Percentiles rank a stretch among this genome's conserved stretches.
These are phyloP conservation scores for Netelia virgata DNA, from an alignment of 2,888 invertebrate genomes.

Conservation along the genomic window DNA sequence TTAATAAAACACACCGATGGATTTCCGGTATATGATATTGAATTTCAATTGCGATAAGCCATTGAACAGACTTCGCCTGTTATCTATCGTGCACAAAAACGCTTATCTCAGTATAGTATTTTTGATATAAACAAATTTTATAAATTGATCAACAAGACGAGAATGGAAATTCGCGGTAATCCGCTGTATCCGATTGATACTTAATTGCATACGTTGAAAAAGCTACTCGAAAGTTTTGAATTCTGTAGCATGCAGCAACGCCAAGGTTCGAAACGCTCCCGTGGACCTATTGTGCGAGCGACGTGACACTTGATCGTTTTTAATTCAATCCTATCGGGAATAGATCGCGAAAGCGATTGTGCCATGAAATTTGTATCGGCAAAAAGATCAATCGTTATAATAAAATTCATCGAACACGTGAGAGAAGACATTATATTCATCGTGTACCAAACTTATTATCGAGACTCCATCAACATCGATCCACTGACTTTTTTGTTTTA, in stretches of 20 bases:
- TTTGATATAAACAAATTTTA: constrained; percentile 16
- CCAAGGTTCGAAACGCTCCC: neutral
- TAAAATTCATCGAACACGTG: too few relatives aligned
- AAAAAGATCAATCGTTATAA: too few relatives aligned
- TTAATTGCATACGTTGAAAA: neutral
- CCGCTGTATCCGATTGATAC: neutral
- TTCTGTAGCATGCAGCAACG: neutral
- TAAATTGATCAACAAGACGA: neutral
- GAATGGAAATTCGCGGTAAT: neutral
- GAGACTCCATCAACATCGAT: too few relatives aligned
- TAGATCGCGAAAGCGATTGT: neutral
- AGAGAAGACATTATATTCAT: too few relatives aligned
- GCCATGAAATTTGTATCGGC: too few relatives aligned
- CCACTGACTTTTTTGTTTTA: too few relatives aligned
- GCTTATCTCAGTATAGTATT: constrained; percentile 2
- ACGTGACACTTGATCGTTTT: neutral
- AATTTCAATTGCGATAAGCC: neutral
- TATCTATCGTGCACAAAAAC: neutral
- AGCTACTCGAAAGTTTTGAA: neutral
- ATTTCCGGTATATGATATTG: neutral
- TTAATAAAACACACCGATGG: neutral
- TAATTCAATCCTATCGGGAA: neutral
- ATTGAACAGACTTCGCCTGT: neutral
- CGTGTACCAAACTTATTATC: too few relatives aligned
- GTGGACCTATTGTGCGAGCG: neutral